Evolutionary conservation across 2,888 invertebrate species (phyloP).

Genomic region (Cheilosia variabilis): DNA sequence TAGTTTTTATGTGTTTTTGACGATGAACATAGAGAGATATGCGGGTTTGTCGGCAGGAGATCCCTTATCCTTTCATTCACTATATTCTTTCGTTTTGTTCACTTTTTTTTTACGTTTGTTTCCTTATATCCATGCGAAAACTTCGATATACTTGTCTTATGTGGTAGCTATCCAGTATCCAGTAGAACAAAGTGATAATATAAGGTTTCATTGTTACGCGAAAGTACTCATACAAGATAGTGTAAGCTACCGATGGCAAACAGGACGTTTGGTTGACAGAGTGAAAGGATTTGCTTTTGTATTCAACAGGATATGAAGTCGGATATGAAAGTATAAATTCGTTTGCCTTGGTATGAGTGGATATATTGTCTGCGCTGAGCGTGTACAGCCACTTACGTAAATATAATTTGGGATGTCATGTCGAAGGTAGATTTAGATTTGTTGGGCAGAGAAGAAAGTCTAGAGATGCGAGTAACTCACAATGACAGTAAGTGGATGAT

Average conservation of each 20-base stretch:
- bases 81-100: constrained; percentile 18
- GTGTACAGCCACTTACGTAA: constrained; percentile 15
- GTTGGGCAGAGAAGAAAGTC: not conserved
- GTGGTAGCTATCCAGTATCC: constrained; percentile 13
- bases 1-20: constrained; percentile 69
- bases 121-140: constrained; percentile 45
- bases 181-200: constrained; percentile 68
- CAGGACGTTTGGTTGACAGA: constrained; percentile 52
- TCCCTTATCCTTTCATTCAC: constrained; percentile 52
- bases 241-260: constrained; percentile 47
- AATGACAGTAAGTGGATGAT: constrained; percentile 12
- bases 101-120: constrained; percentile 13
- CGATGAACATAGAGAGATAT: constrained; percentile 44
- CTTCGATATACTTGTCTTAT: constrained; percentile 56
- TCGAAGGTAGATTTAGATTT: constrained; percentile 14
- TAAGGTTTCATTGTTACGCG: constrained; percentile 63
- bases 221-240: constrained; percentile 49
- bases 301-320: constrained; percentile 66
- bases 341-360: constrained; percentile 18
- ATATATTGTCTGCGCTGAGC: constrained; percentile 8
- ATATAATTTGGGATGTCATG: constrained; percentile 44
- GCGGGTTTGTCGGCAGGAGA: constrained; percentile 29
- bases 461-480: not conserved
- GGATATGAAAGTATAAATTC: constrained; percentile 59
- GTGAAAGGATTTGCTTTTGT: constrained; percentile 49